phyloP scores from a whole-genome alignment of 2,113 vertebrate species.

The Hyla sarda region DNA sequence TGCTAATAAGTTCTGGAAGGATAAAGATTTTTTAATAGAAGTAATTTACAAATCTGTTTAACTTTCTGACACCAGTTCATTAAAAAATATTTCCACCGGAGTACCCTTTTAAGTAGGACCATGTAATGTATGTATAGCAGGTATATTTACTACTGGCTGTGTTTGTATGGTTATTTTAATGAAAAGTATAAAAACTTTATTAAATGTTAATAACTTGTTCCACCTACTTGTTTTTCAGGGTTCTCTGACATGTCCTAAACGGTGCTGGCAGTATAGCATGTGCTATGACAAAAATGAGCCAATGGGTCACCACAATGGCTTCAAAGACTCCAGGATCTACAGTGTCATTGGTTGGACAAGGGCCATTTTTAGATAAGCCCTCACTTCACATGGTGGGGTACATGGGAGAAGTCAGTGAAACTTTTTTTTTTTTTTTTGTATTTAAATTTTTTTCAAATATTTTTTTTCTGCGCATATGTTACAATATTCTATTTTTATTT shows the following conservation, averaged over 20 bases:
- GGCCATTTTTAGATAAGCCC: slow-evolving; percentile 89
- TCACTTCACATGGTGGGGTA: slow-evolving; percentile 91
- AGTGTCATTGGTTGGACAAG: slow-evolving; percentile 91
- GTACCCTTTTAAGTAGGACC: too few species aligned
- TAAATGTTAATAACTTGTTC: slow-evolving; percentile 70
- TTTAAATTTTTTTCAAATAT: not conserved
- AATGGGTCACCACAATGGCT: slow-evolving; percentile 80
- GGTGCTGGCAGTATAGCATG: slow-evolving; percentile 82
- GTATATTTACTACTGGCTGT: too few species aligned
- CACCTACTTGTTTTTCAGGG: slow-evolving; percentile 82
- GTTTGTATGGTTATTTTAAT: too few species aligned
- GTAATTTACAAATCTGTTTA: too few species aligned
- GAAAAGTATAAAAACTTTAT: too few species aligned
- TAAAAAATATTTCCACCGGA: too few species aligned
- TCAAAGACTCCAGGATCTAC: slow-evolving; percentile 83
- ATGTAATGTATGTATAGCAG: too few species aligned
- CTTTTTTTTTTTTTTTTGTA: slow-evolving; percentile 66
- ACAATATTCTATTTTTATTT: slow-evolving; percentile 35
- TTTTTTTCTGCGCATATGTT: slow-evolving; percentile 82
- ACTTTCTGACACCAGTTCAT: too few species aligned
- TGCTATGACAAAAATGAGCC: slow-evolving; percentile 85
- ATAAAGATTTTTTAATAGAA: too few species aligned
- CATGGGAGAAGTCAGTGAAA: slow-evolving; percentile 99
- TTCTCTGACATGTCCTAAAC: slow-evolving; percentile 81
- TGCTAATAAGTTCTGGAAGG: too few species aligned